Percentiles rank a stretch among this genome's conserved stretches.
phyloP scores from a whole-genome alignment of 2,888 invertebrate genomes.

The Steinernema scapterisci region DNA sequence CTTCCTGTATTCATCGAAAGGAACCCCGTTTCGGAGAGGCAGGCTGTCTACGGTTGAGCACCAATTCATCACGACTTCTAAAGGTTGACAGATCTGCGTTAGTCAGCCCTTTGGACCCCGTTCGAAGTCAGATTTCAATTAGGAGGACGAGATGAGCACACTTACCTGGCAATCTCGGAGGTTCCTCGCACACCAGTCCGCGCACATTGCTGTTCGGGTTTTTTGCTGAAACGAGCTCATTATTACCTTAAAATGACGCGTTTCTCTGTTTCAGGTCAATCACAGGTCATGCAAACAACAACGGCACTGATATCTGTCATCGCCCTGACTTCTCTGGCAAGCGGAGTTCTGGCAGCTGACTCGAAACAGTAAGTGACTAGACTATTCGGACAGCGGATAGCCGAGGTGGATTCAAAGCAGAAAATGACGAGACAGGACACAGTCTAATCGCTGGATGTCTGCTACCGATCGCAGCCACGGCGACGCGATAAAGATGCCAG shows the following conservation, averaged over 20 bases:
- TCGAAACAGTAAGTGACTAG: constrained; percentile 13
- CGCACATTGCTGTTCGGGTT: constrained; percentile 20
- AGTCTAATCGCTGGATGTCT: too few species aligned
- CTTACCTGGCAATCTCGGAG: constrained; percentile 54
- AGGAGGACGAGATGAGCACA: too few species aligned
- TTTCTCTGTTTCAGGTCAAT: not conserved
- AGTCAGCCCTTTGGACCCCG: not conserved
- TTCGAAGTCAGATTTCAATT: constrained; percentile 10
- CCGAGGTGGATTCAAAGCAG: too few species aligned
- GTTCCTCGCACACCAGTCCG: constrained; percentile 62
- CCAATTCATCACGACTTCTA: not conserved
- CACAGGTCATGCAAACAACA: constrained; percentile 8
- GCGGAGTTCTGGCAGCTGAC: not conserved
- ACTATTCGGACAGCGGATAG: not conserved
- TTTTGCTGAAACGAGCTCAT: not conserved
- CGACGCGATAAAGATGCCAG: too few species aligned
- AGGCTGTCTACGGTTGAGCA: not conserved
- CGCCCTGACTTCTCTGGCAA: not conserved
- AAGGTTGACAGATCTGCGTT: not conserved
- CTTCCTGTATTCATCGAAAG: not conserved
- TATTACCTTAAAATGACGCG: not conserved
- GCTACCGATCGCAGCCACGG: too few species aligned
- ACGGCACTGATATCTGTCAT: not conserved
- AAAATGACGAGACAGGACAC: too few species aligned
- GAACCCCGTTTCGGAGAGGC: not conserved